phyloP scores from a whole-genome alignment of 23 tunicate genomes.

The Styela plicata region DNA sequence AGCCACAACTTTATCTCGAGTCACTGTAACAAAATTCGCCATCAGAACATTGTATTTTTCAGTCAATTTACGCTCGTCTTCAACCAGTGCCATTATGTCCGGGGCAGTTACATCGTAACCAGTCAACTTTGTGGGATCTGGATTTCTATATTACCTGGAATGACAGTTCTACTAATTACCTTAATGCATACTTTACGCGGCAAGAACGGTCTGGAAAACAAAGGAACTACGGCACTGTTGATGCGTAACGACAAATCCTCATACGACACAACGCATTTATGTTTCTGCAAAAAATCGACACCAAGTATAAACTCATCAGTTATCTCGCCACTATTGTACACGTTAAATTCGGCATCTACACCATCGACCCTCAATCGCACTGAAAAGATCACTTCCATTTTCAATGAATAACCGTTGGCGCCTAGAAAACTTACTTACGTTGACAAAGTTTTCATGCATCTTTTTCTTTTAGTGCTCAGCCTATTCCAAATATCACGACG shows the following conservation, averaged over 20 bases:
- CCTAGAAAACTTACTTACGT: slow-evolving; percentile 11
- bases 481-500: neutral
- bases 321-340: neutral
- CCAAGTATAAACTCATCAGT: slow-evolving; percentile 11
- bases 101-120: neutral
- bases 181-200: neutral
- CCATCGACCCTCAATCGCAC: neutral
- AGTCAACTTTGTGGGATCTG: neutral
- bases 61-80: neutral
- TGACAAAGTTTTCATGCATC: neutral
- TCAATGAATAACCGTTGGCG: neutral
- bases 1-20: too few species aligned
- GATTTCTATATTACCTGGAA: neutral
- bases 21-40: too few species aligned
- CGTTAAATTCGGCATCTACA: neutral
- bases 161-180: neutral
- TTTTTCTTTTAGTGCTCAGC: neutral
- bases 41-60: neutral
- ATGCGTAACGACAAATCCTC: neutral
- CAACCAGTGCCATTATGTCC: neutral
- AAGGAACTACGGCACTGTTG: neutral
- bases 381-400: too few species aligned
- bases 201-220: neutral
- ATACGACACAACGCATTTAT: slow-evolving; percentile 5
- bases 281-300: slow-evolving; percentile 22